Conservation (phyloP, 2,888 invertebrate species). For the Chalcis sispes region DNA sequence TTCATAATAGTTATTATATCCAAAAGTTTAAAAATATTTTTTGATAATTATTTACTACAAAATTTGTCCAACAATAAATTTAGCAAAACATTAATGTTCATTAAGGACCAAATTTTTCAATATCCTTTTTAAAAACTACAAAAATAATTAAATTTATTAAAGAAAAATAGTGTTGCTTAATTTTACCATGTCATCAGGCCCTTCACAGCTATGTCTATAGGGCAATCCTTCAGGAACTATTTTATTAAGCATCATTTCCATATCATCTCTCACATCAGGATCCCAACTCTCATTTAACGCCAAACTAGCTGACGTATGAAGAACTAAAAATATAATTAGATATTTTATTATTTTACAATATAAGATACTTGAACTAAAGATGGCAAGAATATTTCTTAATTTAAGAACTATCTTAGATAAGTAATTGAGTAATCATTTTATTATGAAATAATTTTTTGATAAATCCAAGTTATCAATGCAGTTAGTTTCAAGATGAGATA, state of each 20-base stretch:
- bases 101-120: constrained; percentile 35
- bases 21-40: background rate
- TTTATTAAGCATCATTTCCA: constrained; percentile 99
- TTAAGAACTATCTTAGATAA: background rate
- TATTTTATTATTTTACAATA: background rate
- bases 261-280: constrained; percentile 96
- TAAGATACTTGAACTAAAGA: background rate
- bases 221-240: constrained; percentile 98
- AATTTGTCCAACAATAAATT: no score
- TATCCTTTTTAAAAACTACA: constrained; percentile 22
- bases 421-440: no score
- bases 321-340: constrained; percentile 82
- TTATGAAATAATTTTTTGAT: background rate
- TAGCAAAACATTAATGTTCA: constrained; percentile 6
- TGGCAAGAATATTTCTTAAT: constrained; percentile 6
- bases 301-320: constrained; percentile 98
- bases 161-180: constrained; percentile 4
- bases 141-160: constrained; percentile 6
- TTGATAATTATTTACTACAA: background rate
- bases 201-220: constrained; percentile 98
- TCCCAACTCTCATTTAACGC: constrained; percentile 99
- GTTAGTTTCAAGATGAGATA: no score
- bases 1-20: no score
- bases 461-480: no score
- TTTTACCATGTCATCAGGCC: constrained; percentile 97